A percentile compares a stretch with the other conserved stretches of the same genome.
Conservation (phyloP, 37 sponge, comb jelly and placozoan genomes). For the Cliona cf. orientalis region DNA sequence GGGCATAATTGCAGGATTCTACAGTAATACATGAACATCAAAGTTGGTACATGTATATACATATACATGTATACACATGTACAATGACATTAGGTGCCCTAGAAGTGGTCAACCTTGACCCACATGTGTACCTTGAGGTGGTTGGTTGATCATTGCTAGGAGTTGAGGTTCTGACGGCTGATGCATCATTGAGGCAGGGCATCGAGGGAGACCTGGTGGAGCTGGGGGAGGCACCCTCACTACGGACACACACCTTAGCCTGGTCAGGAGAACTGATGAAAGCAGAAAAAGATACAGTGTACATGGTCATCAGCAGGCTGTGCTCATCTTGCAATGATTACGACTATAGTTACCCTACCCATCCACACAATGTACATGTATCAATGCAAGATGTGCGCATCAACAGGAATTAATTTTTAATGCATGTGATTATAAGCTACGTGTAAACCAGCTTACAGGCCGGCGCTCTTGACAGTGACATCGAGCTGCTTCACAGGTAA, state of each 20-base stretch:
- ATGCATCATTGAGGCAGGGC: conserved; percentile 15
- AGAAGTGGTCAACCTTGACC: too few species aligned
- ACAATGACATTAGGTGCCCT: too few species aligned
- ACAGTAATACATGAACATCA: too few species aligned
- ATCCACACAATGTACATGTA: not conserved
- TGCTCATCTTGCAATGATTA: too few species aligned
- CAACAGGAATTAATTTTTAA: not conserved
- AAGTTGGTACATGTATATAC: too few species aligned
- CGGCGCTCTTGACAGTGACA: conserved; percentile 36
- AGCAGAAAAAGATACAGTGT: conserved; percentile 1
- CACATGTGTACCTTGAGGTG: not conserved
- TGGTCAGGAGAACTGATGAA: conserved; percentile 23
- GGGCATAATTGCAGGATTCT: too few species aligned
- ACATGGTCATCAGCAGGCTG: too few species aligned
- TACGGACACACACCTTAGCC: conserved; percentile 50
- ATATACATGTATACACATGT: too few species aligned
- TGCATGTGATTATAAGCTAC: not conserved
- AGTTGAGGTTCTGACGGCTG: not conserved
- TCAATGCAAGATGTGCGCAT: not conserved
- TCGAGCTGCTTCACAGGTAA: conserved; percentile 79
- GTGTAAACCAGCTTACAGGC: conserved; percentile 45
- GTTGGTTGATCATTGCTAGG: not conserved
- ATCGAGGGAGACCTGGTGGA: conserved; percentile 18
- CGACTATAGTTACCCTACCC: not conserved
- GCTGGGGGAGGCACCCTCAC: conserved; percentile 67